Evolutionary conservation across 2,113 vertebrate genomes (phyloP), one percentile per base, ranked within the genome.

Genomic region (Mus musculus): DNA sequence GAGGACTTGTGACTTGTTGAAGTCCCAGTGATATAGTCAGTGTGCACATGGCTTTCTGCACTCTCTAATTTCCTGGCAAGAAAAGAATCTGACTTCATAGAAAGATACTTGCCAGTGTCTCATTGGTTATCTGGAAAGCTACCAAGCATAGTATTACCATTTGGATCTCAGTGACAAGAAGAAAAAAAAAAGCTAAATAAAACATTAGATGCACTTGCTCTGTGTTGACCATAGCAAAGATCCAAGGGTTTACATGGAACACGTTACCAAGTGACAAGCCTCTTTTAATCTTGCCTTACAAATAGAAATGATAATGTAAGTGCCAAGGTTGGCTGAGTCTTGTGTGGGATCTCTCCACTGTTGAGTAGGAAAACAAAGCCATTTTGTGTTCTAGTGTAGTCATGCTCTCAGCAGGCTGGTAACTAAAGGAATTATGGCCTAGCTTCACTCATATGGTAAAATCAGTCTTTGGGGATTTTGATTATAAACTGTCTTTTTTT

Each of bases 221-320:
- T 88, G 12, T 65, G 93, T 63, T 97, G 63, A 85, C 39, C 14
- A 85, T 94, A 76, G 81, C 59, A 72, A 92, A 89, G 81, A 85
- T 71, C 49, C 77, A 77, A 93, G 46, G 30, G 52, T 88, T 94
- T 96, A 84, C n/a, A 26, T 61, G 88, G 86, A 95, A 65, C 28
- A 52, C 72, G 82, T 95, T 94, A 76, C 81, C 72, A 93, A 93
- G 59, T 92, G 95, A 95, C 81, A 88, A n/a, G 46, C 65, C 92
- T 88, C 67, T 88, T 78, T 49, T 96, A 95, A 97, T 92, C 59
- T 76, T 61, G 30, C 65, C 75, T 97, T 78, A 90, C 91, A 95
- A 91, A 94, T 69, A 87, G 63, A 84, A 92, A 88, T 81, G 78
- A 90, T 52, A 92, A 42, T 5, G 5, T 91, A 94, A 89, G 49